Evolutionary conservation across 37 sponge, comb jelly and placozoan species (phyloP).

Genomic region (Diacarnus erythraeanus): DNA sequence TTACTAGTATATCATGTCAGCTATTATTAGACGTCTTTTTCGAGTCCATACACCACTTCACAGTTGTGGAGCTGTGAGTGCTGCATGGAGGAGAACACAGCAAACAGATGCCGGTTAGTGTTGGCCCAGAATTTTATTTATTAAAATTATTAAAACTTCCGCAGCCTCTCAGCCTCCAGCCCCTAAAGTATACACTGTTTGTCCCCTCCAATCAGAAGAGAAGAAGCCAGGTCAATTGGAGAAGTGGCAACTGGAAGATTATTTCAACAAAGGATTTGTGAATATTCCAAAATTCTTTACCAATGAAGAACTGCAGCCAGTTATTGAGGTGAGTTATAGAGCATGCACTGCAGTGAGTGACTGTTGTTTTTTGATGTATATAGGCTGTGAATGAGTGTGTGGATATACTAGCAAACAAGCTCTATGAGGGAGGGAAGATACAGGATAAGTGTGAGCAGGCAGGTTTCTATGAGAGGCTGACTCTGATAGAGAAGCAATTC

Average conservation of each 20-base stretch:
- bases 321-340: slow-evolving; percentile 22
- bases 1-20: no score
- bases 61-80: not conserved
- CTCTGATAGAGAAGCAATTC: slow-evolving; percentile 76
- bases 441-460: slow-evolving; percentile 56
- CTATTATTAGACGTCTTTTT: not conserved
- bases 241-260: slow-evolving; percentile 70
- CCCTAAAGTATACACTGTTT: slow-evolving; percentile 60
- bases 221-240: slow-evolving; percentile 76
- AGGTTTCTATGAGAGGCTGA: slow-evolving; percentile 78
- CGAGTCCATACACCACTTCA: not conserved
- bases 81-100: not conserved
- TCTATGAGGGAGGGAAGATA: slow-evolving; percentile 63
- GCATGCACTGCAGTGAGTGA: not conserved
- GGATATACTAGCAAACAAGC: slow-evolving; percentile 63
- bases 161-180: slow-evolving; percentile 19
- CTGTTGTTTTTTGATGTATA: not conserved
- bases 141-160: no score
- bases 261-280: slow-evolving; percentile 76
- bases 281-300: slow-evolving; percentile 70
- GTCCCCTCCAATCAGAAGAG: slow-evolving; percentile 56
- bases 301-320: slow-evolving; percentile 68
- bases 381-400: slow-evolving; percentile 65
- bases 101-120: not conserved
- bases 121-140: no score